Conservation (phyloP, 1,140 invertebrate genomes). For the Megalopta genalis region DNA sequence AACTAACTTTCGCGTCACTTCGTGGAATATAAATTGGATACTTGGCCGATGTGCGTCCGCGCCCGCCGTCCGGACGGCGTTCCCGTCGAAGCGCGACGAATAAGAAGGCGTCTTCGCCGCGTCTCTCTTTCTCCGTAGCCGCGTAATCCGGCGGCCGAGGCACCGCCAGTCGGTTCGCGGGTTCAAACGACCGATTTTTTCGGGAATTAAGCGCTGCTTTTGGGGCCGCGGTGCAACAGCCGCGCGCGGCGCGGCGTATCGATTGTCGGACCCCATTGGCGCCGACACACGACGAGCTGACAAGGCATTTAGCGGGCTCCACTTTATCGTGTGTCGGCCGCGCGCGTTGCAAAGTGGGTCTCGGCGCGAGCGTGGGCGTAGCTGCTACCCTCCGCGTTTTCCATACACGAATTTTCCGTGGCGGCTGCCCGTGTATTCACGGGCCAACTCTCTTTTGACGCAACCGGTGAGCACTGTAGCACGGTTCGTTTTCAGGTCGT, state of each 20-base stretch:
- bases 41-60: constrained; percentile 4
- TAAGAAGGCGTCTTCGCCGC: background rate
- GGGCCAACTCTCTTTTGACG: constrained; percentile 42
- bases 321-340: constrained; percentile 68
- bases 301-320: constrained; percentile 71
- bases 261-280: constrained; percentile 57
- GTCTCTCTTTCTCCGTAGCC: background rate
- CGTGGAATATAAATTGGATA: constrained; percentile 35
- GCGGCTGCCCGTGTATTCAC: constrained; percentile 9
- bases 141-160: no score
- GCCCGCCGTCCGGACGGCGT: background rate
- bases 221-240: constrained; percentile 4
- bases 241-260: constrained; percentile 40
- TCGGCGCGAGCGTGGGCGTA: constrained; percentile 53
- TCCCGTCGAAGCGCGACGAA: background rate
- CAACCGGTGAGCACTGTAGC: constrained; percentile 19
- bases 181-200: constrained; percentile 6
- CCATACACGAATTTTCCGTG: background rate
- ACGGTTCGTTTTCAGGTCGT: constrained; percentile 56
- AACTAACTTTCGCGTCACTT: constrained; percentile 25
- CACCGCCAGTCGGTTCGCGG: background rate
- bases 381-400: constrained; percentile 36
- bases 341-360: constrained; percentile 59
- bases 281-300: constrained; percentile 55
- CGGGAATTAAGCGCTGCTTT: no score